Evolutionary conservation across 2,113 vertebrate species (phyloP), one percentile per base, ranked within the genome.

Genomic region (Telmatochromis brichardi): DNA sequence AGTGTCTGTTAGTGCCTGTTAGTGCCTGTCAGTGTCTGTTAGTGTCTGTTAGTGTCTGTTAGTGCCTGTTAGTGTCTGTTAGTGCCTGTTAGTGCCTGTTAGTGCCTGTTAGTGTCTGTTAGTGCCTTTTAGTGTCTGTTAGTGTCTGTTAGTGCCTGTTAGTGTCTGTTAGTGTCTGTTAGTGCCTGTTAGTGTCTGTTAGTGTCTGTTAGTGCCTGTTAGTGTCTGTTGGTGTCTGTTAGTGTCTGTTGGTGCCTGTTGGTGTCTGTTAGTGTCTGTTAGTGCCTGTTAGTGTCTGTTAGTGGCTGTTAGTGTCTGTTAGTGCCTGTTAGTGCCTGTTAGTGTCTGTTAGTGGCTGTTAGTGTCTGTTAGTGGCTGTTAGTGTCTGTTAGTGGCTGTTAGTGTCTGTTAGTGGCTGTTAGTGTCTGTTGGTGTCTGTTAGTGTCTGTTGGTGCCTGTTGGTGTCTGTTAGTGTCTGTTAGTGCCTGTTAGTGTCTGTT

Each of bases 331-430:
- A 42, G 42, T 2, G 12, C 0, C 45, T 17, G 45, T 47, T 54
- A 21, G n/a, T 21, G 9, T 0, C 45, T 17, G 45, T 47, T 54
- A 21, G n/a, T 6, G 9, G 0, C 14, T 7, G 45, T 17, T 54
- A 21, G n/a, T 6, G n/a, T 0, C 14, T 17, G 45, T 47, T 54
- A 40, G 12, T 1, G 12, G 0, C 12, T 26, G 45, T 7, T 47
- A 45, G 42, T 3, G 12, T 0, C 15, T 9, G 47, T 19, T 55
- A 23, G 10, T 4, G 10, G 0, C 47, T 19, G 47, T 19, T 23
- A 23, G 10, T 13, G 5, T 0, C 47, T 50, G 47, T 17, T 54
- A 23, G 9, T 9, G 33, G n/a, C n/a, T n/a, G n/a, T n/a, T n/a
- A n/a, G n/a, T n/a, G n/a, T n/a, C n/a, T n/a, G n/a, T n/a, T n/a